phyloP scores from a whole-genome alignment of 1,140 invertebrate genomes.

The Chrysomallon squamiferum region DNA sequence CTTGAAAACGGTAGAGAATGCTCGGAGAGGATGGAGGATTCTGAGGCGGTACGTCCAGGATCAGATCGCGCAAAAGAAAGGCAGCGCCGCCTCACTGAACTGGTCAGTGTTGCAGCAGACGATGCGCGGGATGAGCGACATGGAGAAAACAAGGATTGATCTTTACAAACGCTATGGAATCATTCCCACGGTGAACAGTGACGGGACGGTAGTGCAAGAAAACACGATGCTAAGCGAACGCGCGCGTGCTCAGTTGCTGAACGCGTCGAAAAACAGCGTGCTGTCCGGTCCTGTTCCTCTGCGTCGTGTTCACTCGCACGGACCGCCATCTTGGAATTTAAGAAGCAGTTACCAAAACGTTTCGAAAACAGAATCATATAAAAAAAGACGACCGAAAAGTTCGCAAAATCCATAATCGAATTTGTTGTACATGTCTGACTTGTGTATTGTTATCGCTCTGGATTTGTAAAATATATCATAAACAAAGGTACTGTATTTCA shows the following conservation, averaged over 20 bases:
- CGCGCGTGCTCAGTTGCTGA: conserved; percentile 9
- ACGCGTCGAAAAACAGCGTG: conserved; percentile 12
- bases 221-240: conserved; percentile 45
- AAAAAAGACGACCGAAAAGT: no score
- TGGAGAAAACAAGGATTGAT: conserved; percentile 30
- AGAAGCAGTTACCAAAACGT: no score
- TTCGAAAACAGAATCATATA: no score
- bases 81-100: conserved; percentile 20
- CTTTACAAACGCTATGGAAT: conserved; percentile 45
- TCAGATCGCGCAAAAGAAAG: conserved; percentile 18
- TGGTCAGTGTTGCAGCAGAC: conserved; percentile 38
- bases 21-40: conserved; percentile 36
- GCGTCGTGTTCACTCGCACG: no score
- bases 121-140: conserved; percentile 23
- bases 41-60: conserved; percentile 31
- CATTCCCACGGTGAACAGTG: conserved; percentile 21
- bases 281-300: conserved; percentile 1
- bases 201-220: conserved; percentile 30
- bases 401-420: no score
- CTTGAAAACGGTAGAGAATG: conserved; percentile 21
- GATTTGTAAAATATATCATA: no score
- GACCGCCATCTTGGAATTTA: no score
- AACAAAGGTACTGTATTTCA: no score
- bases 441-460: no score
- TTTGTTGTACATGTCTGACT: no score